Percentiles rank a stretch among this genome's conserved stretches.
Evolutionary conservation across 2,113 vertebrate species (phyloP).

Genomic region (Urocolius indicus): DNA sequence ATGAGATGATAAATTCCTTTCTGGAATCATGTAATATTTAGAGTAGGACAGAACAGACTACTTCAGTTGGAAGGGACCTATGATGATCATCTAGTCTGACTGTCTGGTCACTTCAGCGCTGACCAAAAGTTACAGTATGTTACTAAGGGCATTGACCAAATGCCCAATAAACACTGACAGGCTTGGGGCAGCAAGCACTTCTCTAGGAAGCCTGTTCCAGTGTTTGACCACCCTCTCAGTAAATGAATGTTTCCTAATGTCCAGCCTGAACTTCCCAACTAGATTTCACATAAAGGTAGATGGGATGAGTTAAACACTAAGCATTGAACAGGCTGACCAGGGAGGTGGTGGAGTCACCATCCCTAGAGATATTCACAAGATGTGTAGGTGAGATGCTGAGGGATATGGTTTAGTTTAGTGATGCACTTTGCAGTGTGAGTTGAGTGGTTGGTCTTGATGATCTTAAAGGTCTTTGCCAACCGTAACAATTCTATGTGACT

Average conservation of each 20-base stretch:
- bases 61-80: neutral
- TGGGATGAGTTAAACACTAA: too few species aligned
- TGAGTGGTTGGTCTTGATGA: too few species aligned
- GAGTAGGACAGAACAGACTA: neutral
- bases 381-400: too few species aligned
- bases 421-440: too few species aligned
- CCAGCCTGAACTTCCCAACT: neutral
- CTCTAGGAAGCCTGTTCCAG: neutral
- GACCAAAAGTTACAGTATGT: neutral
- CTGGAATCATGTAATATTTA: neutral
- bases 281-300: neutral
- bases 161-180: neutral
- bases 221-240: neutral
- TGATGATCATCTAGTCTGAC: fast-evolving
- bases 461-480: too few species aligned
- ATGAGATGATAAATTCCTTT: neutral
- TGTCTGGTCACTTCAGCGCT: neutral
- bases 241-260: neutral
- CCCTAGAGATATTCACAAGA: too few species aligned
- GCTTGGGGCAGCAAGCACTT: neutral
- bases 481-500: too few species aligned
- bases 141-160: neutral
- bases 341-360: too few species aligned
- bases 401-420: too few species aligned
- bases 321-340: too few species aligned